Evolutionary conservation across 2,888 invertebrate species (phyloP).

Genomic region (Agonopterix alstromeriana): DNA sequence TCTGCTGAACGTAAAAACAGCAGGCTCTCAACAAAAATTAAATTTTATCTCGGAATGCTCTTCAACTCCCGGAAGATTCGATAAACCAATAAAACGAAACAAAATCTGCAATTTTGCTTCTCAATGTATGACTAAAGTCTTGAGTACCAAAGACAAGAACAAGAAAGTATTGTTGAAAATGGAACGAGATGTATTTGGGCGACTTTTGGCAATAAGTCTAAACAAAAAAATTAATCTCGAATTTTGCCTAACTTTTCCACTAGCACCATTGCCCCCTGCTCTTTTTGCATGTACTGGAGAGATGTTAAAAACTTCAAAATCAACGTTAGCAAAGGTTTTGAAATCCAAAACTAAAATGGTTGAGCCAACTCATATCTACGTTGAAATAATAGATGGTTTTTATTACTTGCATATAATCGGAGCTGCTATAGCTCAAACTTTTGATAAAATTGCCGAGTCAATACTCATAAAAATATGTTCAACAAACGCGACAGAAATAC

Average conservation of each 20-base stretch:
- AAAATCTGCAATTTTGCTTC: conserved; percentile 28
- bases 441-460: conserved; percentile 18
- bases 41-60: too few species aligned
- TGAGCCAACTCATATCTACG: conserved; percentile 11
- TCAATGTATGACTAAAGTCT: conserved; percentile 12
- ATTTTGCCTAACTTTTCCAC: conserved; percentile 23
- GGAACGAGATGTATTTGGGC: conserved; percentile 22
- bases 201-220: conserved; percentile 22
- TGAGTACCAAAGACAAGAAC: conserved; percentile 17
- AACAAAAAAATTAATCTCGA: conserved; percentile 28
- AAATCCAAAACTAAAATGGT: conserved; percentile 9
- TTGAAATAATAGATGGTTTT: conserved; percentile 21
- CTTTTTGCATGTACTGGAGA: conserved; percentile 6
- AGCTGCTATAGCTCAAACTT: conserved; percentile 11
- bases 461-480: conserved; percentile 16
- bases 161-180: conserved; percentile 23
- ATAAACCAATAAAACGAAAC: too few species aligned
- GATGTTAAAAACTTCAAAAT: conserved; percentile 15
- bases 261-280: conserved; percentile 13
- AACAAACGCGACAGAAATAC: conserved; percentile 14
- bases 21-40: too few species aligned
- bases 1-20: too few species aligned
- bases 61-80: too few species aligned
- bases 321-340: conserved; percentile 12
- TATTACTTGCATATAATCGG: conserved; percentile 14